Conservation (phyloP, 2,113 vertebrate species). For the Otus sunia region DNA sequence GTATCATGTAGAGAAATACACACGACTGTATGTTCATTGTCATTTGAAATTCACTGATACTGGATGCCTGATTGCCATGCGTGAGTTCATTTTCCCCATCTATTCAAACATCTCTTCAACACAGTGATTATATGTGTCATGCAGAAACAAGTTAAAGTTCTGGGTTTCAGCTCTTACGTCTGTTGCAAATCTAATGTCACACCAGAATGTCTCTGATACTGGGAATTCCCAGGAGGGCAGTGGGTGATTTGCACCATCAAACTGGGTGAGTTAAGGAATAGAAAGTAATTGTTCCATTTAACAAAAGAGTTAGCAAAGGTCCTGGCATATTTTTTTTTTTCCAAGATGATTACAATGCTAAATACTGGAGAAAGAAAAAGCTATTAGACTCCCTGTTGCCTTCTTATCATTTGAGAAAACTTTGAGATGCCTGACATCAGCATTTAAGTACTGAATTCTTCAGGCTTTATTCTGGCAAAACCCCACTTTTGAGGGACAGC, state of each 20-base stretch:
- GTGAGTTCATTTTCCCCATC: not conserved
- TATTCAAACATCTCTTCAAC: not conserved
- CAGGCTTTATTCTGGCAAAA: not conserved
- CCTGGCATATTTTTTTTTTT: not conserved
- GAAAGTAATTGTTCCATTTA: not conserved
- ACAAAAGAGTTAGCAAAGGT: not conserved
- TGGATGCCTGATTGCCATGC: not conserved
- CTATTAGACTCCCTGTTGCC: not conserved
- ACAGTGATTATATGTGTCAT: fast-evolving
- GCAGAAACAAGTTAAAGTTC: not conserved
- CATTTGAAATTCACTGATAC: not conserved
- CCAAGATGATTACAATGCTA: not conserved
- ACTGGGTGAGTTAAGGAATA: not conserved
- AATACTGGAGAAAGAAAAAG: not conserved
- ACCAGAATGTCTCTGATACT: not conserved
- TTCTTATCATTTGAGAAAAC: not conserved
- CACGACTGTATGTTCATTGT: not conserved
- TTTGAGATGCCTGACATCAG: not conserved
- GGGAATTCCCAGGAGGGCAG: not conserved
- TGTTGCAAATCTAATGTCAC: not conserved
- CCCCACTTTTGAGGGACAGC: not conserved
- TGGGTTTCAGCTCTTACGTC: not conserved
- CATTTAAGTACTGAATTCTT: not conserved
- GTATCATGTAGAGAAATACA: not conserved
- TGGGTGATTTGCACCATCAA: not conserved